Base-by-base conservation (phyloP, 2,888 invertebrate species). In the Ormyrus thymus region DNA sequence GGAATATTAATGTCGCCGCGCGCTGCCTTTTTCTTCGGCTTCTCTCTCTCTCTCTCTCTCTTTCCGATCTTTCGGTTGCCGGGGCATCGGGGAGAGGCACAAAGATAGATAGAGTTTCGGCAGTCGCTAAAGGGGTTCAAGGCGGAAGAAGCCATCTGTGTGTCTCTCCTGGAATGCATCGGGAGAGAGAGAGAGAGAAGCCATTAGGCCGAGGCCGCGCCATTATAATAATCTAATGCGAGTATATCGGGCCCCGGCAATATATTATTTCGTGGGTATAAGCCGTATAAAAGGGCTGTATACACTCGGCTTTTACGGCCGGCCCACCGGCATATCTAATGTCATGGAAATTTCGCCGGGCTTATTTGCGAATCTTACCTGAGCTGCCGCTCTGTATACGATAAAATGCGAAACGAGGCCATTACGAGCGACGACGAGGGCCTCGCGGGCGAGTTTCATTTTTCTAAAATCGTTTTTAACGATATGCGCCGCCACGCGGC, bases 221-320 rank as follows among this genome's bases (percentile, higher is more conserved):
- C 83, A 85, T 85, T 86, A 86, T 85, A 85, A 84, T 84, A 86
- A 29, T 29, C 29, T 86, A 86, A 86, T 85, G 84, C 83, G 82
- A 83, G 61, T 79, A 76, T 84, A 85, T 83, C 83, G 83, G 81
- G 81, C 82, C 81, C 82, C 78, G 66, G 83, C 83, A 82, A 86
- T 87, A 87, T 86, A 85, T 86, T 85, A 87, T 84, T 84, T 82
- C 82, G 78, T 9, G 15, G 75, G 78, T 79, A 72, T 79, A 73
- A 82, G 83, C 6, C 69, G 55, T 69, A 69, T 55, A 81, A 79
- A 82, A 82, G 83, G 84, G 84, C 82, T 82, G 82, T 81, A 81
- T 65, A 73, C 7, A 59, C 58, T 29, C 29, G 29, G 29, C 29
- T 59, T 71, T 65, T 65, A 73, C 15, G 51, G 62, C 29, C 29